Percentiles rank a stretch among this genome's conserved stretches.
These are phyloP conservation scores for Aurelia aurita complex sp. Pacific DNA, from an alignment of 30 jellyfish, hydroid and myxozoan genomes.

Conservation along the genomic window DNA sequence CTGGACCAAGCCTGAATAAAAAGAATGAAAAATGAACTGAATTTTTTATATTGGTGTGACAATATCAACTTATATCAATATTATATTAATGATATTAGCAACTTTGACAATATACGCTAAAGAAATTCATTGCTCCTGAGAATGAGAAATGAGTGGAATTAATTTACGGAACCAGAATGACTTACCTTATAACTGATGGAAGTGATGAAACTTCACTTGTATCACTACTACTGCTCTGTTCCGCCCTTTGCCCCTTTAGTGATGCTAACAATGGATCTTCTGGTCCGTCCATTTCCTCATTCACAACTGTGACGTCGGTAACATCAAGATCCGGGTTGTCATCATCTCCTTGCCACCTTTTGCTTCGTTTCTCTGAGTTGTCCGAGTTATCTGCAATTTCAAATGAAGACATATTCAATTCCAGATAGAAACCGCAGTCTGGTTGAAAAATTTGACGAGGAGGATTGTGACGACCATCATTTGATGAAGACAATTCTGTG, in stretches of 20 bases:
- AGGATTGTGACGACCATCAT: too few relatives aligned
- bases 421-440: too few relatives aligned
- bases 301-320: constrained; percentile 56
- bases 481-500: too few relatives aligned
- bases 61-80: too few relatives aligned
- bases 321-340: constrained; percentile 57
- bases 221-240: constrained; percentile 79
- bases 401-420: too few relatives aligned
- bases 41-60: not conserved
- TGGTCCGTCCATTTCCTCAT: constrained; percentile 71
- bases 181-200: constrained; percentile 83
- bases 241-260: constrained; percentile 57
- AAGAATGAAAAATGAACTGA: not conserved
- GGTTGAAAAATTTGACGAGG: not conserved
- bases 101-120: too few relatives aligned
- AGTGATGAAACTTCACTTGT: constrained; percentile 83
- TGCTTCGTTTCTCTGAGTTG: constrained; percentile 66
- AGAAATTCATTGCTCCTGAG: too few relatives aligned
- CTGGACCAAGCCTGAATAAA: constrained; percentile 81
- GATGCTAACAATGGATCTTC: constrained; percentile 62
- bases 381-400: constrained; percentile 57
- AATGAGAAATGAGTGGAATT: too few relatives aligned
- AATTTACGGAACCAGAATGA: too few relatives aligned
- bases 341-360: constrained; percentile 39
- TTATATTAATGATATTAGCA: too few relatives aligned